Base-by-base conservation (phyloP, 2,797 vertebrate species). In the Dendrocincla tyrannina region DNA sequence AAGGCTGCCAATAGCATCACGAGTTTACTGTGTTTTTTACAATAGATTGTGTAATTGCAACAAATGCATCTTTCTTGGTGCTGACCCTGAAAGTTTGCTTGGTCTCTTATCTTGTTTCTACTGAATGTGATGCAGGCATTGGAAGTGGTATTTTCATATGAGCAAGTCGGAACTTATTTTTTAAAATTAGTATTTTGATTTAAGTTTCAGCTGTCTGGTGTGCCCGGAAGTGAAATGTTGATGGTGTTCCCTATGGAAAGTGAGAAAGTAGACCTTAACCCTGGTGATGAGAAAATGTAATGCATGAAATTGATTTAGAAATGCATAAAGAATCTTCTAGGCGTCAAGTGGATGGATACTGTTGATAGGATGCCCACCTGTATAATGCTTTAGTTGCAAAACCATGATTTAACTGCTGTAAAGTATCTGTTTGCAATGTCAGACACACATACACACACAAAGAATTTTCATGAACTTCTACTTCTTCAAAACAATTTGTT, bases 251-350 rank as follows among this genome's bases (percentile, higher is more conserved):
- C 62, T 64, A 62, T 0, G 17, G 76, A 67, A 47, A 90, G 32
- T 46, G n/a, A 1, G 15, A 95, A 93, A 67, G 60, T 55, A 83
- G 73, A 60, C 64, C 79, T 78, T 95, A 62, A 88, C 89, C 70
- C 47, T 17, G 9, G 27, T 77, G 56, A 91, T 35, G 49, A 82
- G 91, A 85, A 90, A 95, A 92, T 83, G 78, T 82, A 89, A 91
- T 84, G 79, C 77, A 91, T 88, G 83, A 95, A 96, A 97, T 86
- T 93, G 81, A 95, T 96, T 95, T 86, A 93, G 69, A 96, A 96
- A 89, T 83, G 64, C 75, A 88, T 74, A 74, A 95, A 92, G 82
- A 88, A 77, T 80, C 70, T 89, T 91, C 89, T 80, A 73, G 92
- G 73, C 52, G 75, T 59, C 72, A 64, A 94, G 41, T 93, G 74